These are phyloP conservation scores for Archips xylosteana DNA, from an alignment of 2,888 invertebrate species.

Conservation along the genomic window DNA sequence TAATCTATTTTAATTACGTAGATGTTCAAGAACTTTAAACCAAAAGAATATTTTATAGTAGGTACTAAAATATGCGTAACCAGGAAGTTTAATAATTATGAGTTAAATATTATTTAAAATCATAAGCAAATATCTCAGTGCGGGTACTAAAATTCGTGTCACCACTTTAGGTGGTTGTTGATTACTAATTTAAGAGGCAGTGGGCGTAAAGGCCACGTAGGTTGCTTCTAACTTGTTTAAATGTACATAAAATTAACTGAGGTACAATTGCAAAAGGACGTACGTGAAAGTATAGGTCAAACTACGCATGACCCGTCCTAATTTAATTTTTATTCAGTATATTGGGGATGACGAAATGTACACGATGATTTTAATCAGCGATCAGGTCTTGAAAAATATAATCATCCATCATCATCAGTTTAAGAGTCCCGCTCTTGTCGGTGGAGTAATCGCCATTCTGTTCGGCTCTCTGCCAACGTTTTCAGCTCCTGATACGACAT, in stretches of 20 bases:
- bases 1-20: no score
- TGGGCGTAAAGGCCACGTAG: constrained; percentile 40
- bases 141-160: constrained; percentile 31
- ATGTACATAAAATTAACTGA: constrained; percentile 28
- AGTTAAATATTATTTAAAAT: not conserved
- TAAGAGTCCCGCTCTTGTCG: no score
- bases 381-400: no score
- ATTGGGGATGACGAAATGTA: no score
- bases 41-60: not conserved
- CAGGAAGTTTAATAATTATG: not conserved
- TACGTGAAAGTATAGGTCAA: constrained; percentile 7
- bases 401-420: no score
- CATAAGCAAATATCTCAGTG: not conserved
- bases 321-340: not conserved
- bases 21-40: no score
- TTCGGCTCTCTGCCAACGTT: no score
- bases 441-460: no score
- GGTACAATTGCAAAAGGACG: not conserved
- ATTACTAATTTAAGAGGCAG: constrained; percentile 36
- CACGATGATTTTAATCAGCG: no score
- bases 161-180: constrained; percentile 15
- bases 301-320: not conserved
- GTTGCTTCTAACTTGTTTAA: constrained; percentile 35
- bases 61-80: not conserved
- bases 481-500: no score